A percentile compares a stretch with the other conserved stretches of the same genome.
Evolutionary conservation across 2,113 vertebrate species (phyloP).

Genomic region (Dicentrarchus labrax): DNA sequence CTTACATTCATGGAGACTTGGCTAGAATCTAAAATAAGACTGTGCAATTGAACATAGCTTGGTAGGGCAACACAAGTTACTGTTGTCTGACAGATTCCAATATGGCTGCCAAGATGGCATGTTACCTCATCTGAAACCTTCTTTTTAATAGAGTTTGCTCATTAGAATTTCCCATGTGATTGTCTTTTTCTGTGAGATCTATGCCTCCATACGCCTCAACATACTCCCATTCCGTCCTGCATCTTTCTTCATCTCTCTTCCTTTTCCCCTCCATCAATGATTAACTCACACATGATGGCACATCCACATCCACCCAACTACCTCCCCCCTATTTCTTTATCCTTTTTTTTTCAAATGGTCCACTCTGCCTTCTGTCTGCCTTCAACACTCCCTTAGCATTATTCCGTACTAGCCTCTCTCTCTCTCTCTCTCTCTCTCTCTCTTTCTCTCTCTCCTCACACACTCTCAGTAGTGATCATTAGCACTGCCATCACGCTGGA

Average conservation of each 20-base stretch:
- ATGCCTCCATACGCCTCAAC: slow-evolving; percentile 24
- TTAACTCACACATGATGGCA: slow-evolving; percentile 9
- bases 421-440: background rate
- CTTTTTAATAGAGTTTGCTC: background rate
- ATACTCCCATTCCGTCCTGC: slow-evolving; percentile 9
- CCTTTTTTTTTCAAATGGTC: slow-evolving; percentile 10
- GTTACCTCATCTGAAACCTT: background rate
- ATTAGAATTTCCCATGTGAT: slow-evolving; percentile 12
- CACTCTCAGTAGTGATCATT: slow-evolving; percentile 62
- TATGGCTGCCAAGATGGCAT: background rate
- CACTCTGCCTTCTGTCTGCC: slow-evolving; percentile 17
- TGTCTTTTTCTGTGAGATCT: slow-evolving; percentile 37
- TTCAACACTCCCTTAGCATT: slow-evolving; percentile 11
- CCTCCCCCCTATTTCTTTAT: slow-evolving; percentile 24
- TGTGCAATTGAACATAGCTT: background rate
- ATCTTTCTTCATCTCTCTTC: slow-evolving; percentile 27
- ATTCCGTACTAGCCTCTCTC: background rate
- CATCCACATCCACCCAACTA: background rate
- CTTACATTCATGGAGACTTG: background rate
- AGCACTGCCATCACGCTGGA: slow-evolving; percentile 66
- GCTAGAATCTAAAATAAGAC: background rate
- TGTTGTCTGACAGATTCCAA: background rate
- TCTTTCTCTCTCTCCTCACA: background rate
- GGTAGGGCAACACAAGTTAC: background rate
- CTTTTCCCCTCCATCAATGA: slow-evolving; percentile 38